Percentiles rank a stretch among this genome's conserved stretches.
phyloP scores from a whole-genome alignment of 2,797 vertebrate species.

The Ptychadena robeensis region DNA sequence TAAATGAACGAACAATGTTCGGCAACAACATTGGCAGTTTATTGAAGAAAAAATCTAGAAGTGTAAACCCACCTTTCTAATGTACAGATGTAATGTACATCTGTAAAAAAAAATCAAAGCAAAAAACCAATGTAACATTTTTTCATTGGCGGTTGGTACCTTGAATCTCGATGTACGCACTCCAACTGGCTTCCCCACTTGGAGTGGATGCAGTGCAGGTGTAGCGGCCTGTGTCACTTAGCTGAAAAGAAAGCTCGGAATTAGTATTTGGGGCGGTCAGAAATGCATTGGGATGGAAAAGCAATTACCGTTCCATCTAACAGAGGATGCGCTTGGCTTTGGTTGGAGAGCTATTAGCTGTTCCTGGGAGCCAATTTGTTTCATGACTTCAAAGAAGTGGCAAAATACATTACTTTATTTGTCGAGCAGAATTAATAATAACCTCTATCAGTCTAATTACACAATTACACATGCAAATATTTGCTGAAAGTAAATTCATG shows the following conservation, averaged over 20 bases:
- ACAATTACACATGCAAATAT: slow-evolving; percentile 56
- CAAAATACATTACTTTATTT: slow-evolving; percentile 51
- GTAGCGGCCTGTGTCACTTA: slow-evolving; percentile 92
- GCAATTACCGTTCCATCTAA: slow-evolving; percentile 63
- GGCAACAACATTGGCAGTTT: too few relatives aligned
- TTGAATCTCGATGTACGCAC: slow-evolving; percentile 93
- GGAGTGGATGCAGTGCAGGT: slow-evolving; percentile 94
- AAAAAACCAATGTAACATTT: neutral
- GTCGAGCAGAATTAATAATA: slow-evolving; percentile 52
- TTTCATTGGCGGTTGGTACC: slow-evolving; percentile 75
- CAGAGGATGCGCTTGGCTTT: slow-evolving; percentile 26
- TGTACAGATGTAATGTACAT: too few relatives aligned
- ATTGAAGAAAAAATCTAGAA: too few relatives aligned
- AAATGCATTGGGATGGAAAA: slow-evolving; percentile 67
- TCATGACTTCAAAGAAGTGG: slow-evolving; percentile 46
- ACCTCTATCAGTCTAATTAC: slow-evolving; percentile 57
- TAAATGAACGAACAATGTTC: too few relatives aligned
- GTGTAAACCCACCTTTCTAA: too few relatives aligned
- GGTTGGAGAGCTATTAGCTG: slow-evolving; percentile 39
- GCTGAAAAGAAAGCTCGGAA: slow-evolving; percentile 74
- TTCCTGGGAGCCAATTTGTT: slow-evolving; percentile 48
- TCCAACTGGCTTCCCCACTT: slow-evolving; percentile 96
- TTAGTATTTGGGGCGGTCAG: slow-evolving; percentile 68
- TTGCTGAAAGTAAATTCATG: slow-evolving; percentile 47
- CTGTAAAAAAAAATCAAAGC: neutral